Conservation (phyloP, 2,113 vertebrate species). For the Cololabis saira region DNA sequence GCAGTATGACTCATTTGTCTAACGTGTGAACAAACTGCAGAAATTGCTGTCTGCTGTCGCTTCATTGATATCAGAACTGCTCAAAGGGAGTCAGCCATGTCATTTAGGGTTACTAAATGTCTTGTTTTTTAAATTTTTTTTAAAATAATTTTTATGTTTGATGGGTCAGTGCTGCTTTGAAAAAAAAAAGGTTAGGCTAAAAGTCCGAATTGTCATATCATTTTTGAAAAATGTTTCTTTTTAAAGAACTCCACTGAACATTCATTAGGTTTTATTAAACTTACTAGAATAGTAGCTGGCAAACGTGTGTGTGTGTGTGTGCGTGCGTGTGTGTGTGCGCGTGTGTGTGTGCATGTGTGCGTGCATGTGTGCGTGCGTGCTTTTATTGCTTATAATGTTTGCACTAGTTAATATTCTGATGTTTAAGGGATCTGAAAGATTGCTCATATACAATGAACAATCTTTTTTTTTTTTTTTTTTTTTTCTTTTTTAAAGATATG, state of each 20-base stretch:
- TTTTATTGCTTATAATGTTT: neutral
- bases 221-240: neutral
- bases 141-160: constrained; percentile 27
- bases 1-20: constrained; percentile 5
- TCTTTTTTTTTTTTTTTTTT: neutral
- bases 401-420: neutral
- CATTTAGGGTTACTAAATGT: constrained; percentile 13
- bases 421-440: constrained; percentile 4
- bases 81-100: constrained; percentile 20
- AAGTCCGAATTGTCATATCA: neutral
- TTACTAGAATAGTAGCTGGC: neutral
- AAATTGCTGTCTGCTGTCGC: constrained; percentile 39
- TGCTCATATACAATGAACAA: constrained; percentile 1
- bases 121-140: constrained; percentile 16
- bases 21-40: constrained; percentile 11
- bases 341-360: neutral
- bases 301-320: neutral
- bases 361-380: constrained; percentile 15
- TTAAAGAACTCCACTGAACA: neutral
- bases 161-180: neutral
- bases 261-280: neutral
- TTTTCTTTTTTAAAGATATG: neutral
- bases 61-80: constrained; percentile 23
- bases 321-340: constrained; percentile 9
- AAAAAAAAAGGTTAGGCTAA: too few species aligned